Evolutionary conservation across 23 tunicate genomes (phyloP).

Genomic region (Ascidia mentula): DNA sequence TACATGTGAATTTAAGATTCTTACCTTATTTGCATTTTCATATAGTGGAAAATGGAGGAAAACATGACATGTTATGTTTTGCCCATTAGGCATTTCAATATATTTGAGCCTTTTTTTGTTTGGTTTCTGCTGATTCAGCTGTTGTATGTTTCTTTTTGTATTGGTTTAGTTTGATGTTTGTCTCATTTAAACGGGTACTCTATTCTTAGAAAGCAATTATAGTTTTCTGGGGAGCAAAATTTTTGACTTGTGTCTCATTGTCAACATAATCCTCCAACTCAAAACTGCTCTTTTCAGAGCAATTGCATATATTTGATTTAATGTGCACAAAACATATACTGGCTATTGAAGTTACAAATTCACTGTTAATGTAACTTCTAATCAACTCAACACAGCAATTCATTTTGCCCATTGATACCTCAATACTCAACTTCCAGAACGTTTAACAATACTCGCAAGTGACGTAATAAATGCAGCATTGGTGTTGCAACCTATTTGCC

Average conservation of each 20-base stretch:
- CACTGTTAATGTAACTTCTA: not conserved
- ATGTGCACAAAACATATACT: no score
- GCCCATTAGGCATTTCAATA: not conserved
- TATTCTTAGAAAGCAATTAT: not conserved
- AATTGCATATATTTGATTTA: no score
- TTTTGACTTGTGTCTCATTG: not conserved
- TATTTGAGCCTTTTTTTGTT: not conserved
- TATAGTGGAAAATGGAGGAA: not conserved
- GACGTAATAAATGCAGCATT: no score
- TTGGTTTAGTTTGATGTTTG: not conserved
- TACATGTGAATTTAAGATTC: not conserved
- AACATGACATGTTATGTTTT: slow-evolving; percentile 1
- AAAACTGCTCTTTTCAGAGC: no score
- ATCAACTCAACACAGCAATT: no score
- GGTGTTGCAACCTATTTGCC: no score
- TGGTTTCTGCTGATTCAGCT: not conserved
- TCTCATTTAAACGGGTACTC: slow-evolving; percentile 6
- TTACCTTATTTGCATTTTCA: not conserved
- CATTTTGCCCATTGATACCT: no score
- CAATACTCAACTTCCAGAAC: no score
- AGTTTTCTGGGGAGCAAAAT: not conserved
- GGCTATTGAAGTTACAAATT: no score
- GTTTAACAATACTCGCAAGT: no score
- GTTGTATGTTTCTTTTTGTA: not conserved
- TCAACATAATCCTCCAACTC: no score